Conservation (phyloP, 2,888 invertebrate species). For the Himalopsyche tibetana region DNA sequence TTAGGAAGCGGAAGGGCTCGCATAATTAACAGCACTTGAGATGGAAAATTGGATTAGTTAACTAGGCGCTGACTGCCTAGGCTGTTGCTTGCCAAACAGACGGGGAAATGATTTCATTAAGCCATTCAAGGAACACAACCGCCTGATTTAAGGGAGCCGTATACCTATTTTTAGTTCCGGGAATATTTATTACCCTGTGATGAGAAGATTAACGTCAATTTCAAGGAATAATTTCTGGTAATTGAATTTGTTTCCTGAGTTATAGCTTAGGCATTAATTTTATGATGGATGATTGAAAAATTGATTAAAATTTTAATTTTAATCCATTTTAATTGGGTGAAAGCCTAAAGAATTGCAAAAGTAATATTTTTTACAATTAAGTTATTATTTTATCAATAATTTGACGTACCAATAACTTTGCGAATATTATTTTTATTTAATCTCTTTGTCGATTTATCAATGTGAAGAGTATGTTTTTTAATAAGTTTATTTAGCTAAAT, state of each 20-base stretch:
- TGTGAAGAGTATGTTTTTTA: too few species aligned
- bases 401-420: too few species aligned
- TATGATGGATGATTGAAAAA: too few species aligned
- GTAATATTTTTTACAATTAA: too few species aligned
- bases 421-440: too few species aligned
- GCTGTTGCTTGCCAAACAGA: constrained; percentile 1
- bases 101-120: constrained; percentile 20
- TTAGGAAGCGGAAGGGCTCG: constrained; percentile 39
- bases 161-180: neutral
- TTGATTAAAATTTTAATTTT: too few species aligned
- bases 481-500: too few species aligned
- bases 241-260: neutral
- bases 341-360: too few species aligned
- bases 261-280: too few species aligned
- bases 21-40: constrained; percentile 62
- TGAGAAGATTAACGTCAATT: neutral
- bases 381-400: too few species aligned
- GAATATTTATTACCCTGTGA: neutral
- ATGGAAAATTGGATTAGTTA: constrained; percentile 62
- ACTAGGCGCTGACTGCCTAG: neutral
- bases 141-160: neutral
- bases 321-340: too few species aligned
- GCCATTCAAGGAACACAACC: neutral
- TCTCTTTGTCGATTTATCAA: too few species aligned
- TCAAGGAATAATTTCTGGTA: neutral